Evolutionary conservation across 2,888 invertebrate genomes (phyloP), one percentile per base, ranked within the genome.

Genomic region (Lasioglossum vierecki): DNA sequence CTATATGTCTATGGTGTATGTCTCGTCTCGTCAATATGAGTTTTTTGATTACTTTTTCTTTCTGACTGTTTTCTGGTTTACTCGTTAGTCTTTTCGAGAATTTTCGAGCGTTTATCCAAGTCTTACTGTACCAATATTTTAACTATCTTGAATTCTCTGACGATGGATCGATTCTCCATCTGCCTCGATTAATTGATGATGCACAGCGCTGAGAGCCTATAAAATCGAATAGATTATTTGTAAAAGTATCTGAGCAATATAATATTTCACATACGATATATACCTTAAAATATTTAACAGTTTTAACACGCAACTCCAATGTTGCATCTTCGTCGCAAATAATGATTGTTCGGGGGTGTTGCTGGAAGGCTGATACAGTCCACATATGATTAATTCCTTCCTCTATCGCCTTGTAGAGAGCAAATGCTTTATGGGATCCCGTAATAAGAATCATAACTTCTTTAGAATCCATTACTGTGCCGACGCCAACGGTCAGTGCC

Each of bases 301-400:
- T 99, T 96, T 99, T 99, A 82, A 99, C 99, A 93, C 98, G 97
- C 91, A 99, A 96, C 95, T 99, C 99, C 90, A 98, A 96, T 66
- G 99, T 99, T 87, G 99, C 99, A 95, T 98, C 98, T 95, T 99
- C 99, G 95, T 99, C 99, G 95, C 99, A 99, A 87, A 99, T 96
- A 96, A 99, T 99, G 83, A 99, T 96, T 46, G 99, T 97, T 93
- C 97, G 97, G 74, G 98, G 97, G 95, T 99, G 99, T 95, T 98
- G 98, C 95, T 99, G 99, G 96, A 99, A 99, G 76, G 99, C 99
- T 71, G 99, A 99, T 68, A 99, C 99, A 0, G 99, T 99, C 99
- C 99, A 99, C 99, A 99, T 99, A 95, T 99, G 99, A 96, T 98
- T 99, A 18, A 99, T 97, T 80, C 99, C 99, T 95, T 99, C 99